A percentile compares a stretch with the other conserved stretches of the same genome.
Conservation (phyloP, 1,140 invertebrate species). For the Zelostemma sp. region DNA sequence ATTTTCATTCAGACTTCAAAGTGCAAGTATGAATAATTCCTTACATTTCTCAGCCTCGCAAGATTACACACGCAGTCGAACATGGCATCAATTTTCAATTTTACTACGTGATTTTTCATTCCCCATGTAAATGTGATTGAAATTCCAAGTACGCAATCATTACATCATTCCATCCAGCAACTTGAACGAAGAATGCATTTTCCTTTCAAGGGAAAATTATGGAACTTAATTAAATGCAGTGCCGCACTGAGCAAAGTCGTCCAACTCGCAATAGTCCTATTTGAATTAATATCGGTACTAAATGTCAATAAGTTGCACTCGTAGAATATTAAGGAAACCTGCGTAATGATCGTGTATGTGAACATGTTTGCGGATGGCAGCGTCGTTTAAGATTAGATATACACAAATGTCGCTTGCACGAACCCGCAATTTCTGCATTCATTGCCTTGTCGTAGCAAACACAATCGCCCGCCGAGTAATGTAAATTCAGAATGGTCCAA, state of each 20-base stretch:
- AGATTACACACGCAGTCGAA: no score
- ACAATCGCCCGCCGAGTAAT: slow-evolving; percentile 5
- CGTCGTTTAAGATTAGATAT: background rate
- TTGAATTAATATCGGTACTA: background rate
- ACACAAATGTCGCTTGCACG: background rate
- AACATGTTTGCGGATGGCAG: no score
- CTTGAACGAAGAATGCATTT: background rate
- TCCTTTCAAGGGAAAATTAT: background rate
- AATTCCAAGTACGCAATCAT: background rate
- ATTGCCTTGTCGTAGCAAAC: background rate
- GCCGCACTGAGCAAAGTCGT: background rate
- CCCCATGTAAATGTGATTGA: background rate
- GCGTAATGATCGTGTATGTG: background rate
- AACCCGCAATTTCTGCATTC: background rate
- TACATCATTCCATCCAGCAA: background rate
- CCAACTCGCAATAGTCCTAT: background rate
- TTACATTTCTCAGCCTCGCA: no score
- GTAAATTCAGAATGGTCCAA: background rate
- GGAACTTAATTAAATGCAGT: background rate
- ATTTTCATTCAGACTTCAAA: no score
- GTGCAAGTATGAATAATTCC: no score
- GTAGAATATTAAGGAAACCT: background rate
- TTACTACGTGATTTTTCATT: background rate
- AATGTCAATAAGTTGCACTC: background rate
- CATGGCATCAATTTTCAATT: background rate